Evolutionary conservation across 2,113 vertebrate species (phyloP).

Genomic region (Charadrius vociferus): DNA sequence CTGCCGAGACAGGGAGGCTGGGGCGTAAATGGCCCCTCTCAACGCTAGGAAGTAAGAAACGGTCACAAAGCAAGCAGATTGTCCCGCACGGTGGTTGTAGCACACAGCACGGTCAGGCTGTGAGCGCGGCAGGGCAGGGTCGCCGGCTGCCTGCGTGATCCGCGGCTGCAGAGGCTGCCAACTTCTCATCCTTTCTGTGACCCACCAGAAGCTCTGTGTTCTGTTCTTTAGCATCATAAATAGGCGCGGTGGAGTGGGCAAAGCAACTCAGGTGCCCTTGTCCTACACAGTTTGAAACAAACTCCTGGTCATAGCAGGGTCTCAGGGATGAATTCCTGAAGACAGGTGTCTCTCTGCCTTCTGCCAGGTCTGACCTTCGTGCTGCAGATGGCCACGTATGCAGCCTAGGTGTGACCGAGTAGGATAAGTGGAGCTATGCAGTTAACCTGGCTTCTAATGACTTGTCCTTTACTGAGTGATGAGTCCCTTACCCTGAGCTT

Average conservation of each 20-base stretch:
- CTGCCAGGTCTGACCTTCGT: rapidly evolving
- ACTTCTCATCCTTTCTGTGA: rapidly evolving
- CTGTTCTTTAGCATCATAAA: neutral
- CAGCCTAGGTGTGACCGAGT: neutral
- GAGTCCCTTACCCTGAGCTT: neutral
- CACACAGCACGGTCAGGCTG: neutral
- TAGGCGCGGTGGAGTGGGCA: neutral
- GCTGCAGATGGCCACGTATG: rapidly evolving
- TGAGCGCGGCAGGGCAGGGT: neutral
- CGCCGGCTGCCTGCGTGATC: rapidly evolving
- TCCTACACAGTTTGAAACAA: rapidly evolving
- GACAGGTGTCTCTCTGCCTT: no score
- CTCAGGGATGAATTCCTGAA: neutral
- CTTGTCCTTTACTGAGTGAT: neutral
- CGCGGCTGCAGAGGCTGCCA: rapidly evolving
- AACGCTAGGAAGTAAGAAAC: rapidly evolving
- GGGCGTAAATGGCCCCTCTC: neutral
- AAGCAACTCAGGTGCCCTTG: neutral
- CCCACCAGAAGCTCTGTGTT: neutral
- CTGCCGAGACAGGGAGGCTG: rapidly evolving
- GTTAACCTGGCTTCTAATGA: neutral
- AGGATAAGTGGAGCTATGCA: neutral
- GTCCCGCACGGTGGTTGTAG: rapidly evolving
- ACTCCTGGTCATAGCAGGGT: neutral
- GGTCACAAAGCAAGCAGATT: neutral